Conservation (phyloP, 2,888 invertebrate genomes). For the Pilophorus perplexus region DNA sequence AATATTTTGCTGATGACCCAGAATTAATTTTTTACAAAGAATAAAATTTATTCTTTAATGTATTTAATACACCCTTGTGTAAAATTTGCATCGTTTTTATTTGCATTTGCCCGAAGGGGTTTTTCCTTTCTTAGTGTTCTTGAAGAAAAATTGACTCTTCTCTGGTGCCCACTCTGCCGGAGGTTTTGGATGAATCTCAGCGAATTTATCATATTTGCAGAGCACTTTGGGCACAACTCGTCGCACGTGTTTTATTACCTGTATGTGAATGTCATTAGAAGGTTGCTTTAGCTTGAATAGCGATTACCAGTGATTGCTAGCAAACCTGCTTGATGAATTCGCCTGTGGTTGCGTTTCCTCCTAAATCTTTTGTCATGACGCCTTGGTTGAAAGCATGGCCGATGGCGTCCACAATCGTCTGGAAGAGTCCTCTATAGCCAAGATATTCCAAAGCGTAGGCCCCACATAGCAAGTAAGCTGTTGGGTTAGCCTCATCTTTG, state of each 20-base stretch:
- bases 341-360: constrained; percentile 18
- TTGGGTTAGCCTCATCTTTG: constrained; percentile 30
- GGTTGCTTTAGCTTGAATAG: neutral
- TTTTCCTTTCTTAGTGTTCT: no score
- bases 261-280: no score
- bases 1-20: no score
- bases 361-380: constrained; percentile 27
- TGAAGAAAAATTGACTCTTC: neutral
- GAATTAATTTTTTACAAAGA: no score
- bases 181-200: neutral
- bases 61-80: no score
- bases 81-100: no score
- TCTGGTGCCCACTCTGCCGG: constrained; percentile 20
- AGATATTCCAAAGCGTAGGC: constrained; percentile 16
- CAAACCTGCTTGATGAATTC: constrained; percentile 17
- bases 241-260: constrained; percentile 20
- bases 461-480: constrained; percentile 24
- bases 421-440: neutral
- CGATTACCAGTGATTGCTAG: neutral
- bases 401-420: constrained; percentile 14
- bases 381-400: constrained; percentile 13
- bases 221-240: constrained; percentile 4
- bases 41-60: no score
- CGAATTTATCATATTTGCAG: constrained; percentile 29
- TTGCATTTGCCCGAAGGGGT: no score